Evolutionary conservation across 2,888 invertebrate species (phyloP).

Genomic region (Pteria penguin): DNA sequence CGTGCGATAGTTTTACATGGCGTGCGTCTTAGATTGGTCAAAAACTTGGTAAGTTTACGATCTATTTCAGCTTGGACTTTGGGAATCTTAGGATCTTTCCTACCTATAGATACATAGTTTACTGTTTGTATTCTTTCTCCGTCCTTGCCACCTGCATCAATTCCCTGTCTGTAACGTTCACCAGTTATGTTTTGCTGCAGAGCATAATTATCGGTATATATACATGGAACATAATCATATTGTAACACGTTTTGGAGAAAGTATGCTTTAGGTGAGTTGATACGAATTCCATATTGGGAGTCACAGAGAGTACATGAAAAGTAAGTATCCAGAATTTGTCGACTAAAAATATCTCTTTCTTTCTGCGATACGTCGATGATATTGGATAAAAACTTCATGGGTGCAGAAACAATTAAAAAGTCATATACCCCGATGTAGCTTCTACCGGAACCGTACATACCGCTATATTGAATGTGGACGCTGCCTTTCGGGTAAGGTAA

Average conservation of each 20-base stretch:
- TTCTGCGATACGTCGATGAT: constrained; percentile 3
- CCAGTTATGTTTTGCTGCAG: constrained; percentile 9
- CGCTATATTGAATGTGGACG: not conserved
- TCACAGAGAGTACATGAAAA: not conserved
- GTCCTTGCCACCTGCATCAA: constrained; percentile 6
- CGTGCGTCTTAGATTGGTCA: not conserved
- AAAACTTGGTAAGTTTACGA: not conserved
- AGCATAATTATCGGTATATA: not conserved
- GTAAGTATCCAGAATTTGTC: not conserved
- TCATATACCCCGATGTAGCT: not conserved
- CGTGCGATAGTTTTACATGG: not conserved
- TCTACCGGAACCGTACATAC: not conserved
- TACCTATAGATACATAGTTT: constrained; percentile 5
- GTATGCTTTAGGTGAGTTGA: not conserved
- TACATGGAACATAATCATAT: not conserved
- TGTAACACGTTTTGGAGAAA: not conserved
- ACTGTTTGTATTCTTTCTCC: constrained; percentile 1
- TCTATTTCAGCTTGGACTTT: not conserved
- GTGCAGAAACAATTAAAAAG: constrained; percentile 14
- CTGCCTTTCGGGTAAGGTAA: not conserved
- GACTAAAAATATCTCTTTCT: not conserved
- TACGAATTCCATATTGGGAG: not conserved
- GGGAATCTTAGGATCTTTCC: not conserved
- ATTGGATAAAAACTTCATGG: not conserved
- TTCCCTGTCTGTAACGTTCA: constrained; percentile 6